phyloP scores from a whole-genome alignment of 92 coral and sea anemone species.

The Phymanthus crucifer region DNA sequence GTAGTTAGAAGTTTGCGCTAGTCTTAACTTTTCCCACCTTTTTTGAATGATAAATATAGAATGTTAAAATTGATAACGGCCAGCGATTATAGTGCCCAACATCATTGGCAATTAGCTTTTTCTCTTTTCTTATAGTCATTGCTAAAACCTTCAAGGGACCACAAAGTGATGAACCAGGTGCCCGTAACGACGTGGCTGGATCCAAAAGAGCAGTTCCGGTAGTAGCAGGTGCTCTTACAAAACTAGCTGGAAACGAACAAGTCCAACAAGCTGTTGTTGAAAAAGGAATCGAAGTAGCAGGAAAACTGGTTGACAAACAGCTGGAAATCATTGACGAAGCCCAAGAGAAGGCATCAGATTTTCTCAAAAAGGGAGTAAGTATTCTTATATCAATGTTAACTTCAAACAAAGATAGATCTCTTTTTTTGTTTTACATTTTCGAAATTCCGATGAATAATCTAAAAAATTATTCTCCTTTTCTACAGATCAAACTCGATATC shows the following conservation, averaged over 20 bases:
- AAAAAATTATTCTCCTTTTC: not conserved
- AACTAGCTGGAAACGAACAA: slow-evolving; percentile 16
- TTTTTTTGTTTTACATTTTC: too few species aligned
- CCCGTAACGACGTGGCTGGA: not conserved
- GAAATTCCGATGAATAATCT: not conserved
- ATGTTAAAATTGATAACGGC: too few species aligned
- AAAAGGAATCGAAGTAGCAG: slow-evolving; percentile 55
- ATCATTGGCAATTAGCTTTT: too few species aligned
- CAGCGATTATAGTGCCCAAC: too few species aligned
- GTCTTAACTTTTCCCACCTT: too few species aligned
- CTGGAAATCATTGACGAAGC: slow-evolving; percentile 39
- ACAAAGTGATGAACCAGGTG: not conserved
- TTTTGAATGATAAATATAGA: too few species aligned
- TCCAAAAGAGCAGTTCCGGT: slow-evolving; percentile 7
- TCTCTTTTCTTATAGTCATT: too few species aligned
- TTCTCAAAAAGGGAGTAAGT: not conserved
- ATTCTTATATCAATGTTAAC: not conserved
- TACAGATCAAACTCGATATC: slow-evolving; percentile 24
- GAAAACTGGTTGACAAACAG: slow-evolving; percentile 50
- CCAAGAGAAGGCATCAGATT: slow-evolving; percentile 38
- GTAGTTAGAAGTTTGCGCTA: too few species aligned
- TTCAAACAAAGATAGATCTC: too few species aligned
- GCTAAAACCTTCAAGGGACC: too few species aligned
- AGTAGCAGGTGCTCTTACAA: not conserved
- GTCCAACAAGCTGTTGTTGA: slow-evolving; percentile 44